Evolutionary conservation across 2,888 invertebrate species (phyloP), one percentile per base, ranked within the genome.

Genomic region (Drosophila histrio): DNA sequence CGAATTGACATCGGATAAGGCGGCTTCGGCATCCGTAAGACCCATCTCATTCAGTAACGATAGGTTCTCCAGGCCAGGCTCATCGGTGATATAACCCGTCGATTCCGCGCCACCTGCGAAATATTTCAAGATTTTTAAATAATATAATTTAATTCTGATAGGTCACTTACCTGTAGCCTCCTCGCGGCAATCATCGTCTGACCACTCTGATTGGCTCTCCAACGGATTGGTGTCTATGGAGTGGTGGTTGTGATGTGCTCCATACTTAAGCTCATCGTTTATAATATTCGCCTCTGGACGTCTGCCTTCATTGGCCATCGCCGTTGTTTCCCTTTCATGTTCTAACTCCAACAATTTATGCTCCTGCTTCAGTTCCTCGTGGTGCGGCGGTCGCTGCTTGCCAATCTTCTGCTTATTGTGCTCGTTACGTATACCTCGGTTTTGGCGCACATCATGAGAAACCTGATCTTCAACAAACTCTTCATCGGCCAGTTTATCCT

Each of bases 11-110:
- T 97, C 97, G 85, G 96, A 96, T 64, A 97, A 93, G 22, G 96
- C 97, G 62, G 96, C 97, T 93, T 97, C 97, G 8, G 96, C 96
- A 92, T 97, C 97, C 1, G 96, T 97, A 41, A 97, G 93, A 7
- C 96, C 96, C 17, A 96, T 95, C 92, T 97, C 97, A 92, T 97
- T 96, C 15, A 96, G 92, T 93, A 97, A 94, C 36, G 96, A 96
- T 49, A 96, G 94, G 91, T 97, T 96, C 91, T 97, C 96, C 9
- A 96, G 92, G 13, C 96, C 96, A 0, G 96, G 96, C 91, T 97
- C 96, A 91, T 97, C 96, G 0, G 96, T 96, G n/a, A 96, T 96
- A 90, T 96, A 97, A 22, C 96, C 96, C 1, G 96, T 96, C 72
- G 96, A 96, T 89, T 94, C 94, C 0, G 94, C 94, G 46, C 93